Evolutionary conservation across 2,113 vertebrate genomes (phyloP).

Genomic region (Platichthys stellatus): DNA sequence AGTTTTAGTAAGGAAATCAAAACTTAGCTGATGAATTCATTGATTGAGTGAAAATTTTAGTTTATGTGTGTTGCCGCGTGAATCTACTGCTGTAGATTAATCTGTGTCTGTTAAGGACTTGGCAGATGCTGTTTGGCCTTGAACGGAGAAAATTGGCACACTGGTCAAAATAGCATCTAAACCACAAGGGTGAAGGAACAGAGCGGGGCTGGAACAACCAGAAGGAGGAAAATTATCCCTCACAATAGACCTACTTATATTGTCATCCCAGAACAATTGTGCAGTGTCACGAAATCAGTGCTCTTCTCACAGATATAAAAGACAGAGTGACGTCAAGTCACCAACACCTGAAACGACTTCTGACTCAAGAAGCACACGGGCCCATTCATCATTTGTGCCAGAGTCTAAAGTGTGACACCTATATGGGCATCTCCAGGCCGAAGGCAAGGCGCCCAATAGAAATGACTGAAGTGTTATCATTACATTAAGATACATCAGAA

Average conservation of each 20-base stretch:
- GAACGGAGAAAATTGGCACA: constrained; percentile 75
- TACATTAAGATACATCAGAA: not conserved
- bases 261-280: constrained; percentile 56
- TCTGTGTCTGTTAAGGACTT: constrained; percentile 31
- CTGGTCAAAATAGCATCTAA: constrained; percentile 81
- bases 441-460: not conserved
- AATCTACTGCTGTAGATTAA: constrained; percentile 4
- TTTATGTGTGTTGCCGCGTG: constrained; percentile 16
- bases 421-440: not conserved
- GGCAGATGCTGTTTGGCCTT: constrained; percentile 51
- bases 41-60: not conserved
- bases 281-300: constrained; percentile 59
- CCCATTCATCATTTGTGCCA: not conserved
- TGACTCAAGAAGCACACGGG: not conserved
- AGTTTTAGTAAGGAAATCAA: not conserved
- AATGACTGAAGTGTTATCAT: not conserved
- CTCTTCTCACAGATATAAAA: constrained; percentile 45
- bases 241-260: constrained; percentile 67
- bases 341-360: constrained; percentile 10
- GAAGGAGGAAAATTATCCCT: constrained; percentile 48
- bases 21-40: not conserved
- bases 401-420: constrained; percentile 5
- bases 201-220: constrained; percentile 59
- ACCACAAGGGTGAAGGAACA: constrained; percentile 74
- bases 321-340: constrained; percentile 31